Evolutionary conservation across 1,140 invertebrate genomes (phyloP).

Genomic region (Phymastichus coffea): DNA sequence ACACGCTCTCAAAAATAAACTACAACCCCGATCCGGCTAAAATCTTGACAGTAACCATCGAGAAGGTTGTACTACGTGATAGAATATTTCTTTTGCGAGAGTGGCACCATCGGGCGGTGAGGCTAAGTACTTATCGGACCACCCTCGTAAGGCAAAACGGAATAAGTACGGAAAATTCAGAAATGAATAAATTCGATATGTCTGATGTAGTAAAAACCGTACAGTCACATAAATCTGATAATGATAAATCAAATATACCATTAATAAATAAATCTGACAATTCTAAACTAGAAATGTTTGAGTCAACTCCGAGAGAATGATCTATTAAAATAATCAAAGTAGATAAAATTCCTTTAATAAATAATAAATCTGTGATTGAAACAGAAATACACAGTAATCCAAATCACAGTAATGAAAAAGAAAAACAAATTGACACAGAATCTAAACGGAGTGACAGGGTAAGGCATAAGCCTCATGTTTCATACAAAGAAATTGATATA

Average conservation of each 20-base stretch:
- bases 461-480: not conserved
- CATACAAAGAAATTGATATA: constrained; percentile 4
- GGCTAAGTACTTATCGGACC: too few species aligned
- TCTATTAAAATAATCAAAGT: not conserved
- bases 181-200: not conserved
- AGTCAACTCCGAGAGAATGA: too few species aligned
- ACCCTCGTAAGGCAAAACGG: not conserved
- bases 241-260: not conserved
- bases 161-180: not conserved
- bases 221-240: not conserved
- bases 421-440: not conserved
- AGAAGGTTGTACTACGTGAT: too few species aligned
- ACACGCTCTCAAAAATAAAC: too few species aligned
- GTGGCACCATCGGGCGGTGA: too few species aligned
- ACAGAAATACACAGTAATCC: too few species aligned
- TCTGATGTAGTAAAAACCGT: too few species aligned
- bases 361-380: too few species aligned
- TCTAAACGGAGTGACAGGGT: constrained; percentile 7
- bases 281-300: not conserved
- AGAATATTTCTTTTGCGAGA: too few species aligned
- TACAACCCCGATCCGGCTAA: too few species aligned
- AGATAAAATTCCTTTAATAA: too few species aligned
- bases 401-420: not conserved
- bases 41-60: too few species aligned
- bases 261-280: not conserved